A percentile compares a stretch with the other conserved stretches of the same genome.
Evolutionary conservation across 2,113 vertebrate species (phyloP).

Genomic region (Cygnus buccinator): DNA sequence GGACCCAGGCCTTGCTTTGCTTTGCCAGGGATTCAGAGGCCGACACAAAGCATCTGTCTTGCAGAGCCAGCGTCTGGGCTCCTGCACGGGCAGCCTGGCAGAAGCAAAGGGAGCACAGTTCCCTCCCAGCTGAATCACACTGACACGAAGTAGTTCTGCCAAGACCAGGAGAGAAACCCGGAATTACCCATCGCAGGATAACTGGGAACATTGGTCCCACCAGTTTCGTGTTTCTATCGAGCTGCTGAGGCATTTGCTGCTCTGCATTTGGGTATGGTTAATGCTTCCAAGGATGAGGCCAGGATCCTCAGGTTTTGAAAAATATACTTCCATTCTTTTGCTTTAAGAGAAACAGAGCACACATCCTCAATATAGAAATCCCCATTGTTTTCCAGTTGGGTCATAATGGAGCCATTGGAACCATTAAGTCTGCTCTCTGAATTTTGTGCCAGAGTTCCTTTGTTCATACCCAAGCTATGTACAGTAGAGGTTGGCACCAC

Average conservation of each 20-base stretch:
- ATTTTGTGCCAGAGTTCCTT: not conserved
- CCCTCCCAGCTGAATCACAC: not conserved
- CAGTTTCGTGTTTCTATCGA: not conserved
- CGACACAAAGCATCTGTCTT: fast-evolving
- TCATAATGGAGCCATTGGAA: not conserved
- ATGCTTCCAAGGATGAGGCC: not conserved
- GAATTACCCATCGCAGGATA: not conserved
- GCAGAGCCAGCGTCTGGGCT: not conserved
- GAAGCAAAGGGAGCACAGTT: not conserved
- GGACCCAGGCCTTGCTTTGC: not conserved
- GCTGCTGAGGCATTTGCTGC: not conserved
- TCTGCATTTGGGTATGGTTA: not conserved
- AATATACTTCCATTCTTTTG: not conserved
- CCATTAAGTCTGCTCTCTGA: not conserved
- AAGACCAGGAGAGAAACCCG: not conserved
- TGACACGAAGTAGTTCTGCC: not conserved
- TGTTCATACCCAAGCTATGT: not conserved
- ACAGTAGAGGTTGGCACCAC: not conserved
- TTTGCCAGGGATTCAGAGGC: not conserved
- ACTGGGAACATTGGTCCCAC: not conserved
- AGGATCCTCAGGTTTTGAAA: not conserved
- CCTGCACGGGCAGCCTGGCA: not conserved
- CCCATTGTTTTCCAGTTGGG: not conserved
- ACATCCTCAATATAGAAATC: not conserved
- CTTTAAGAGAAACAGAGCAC: not conserved